Conservation (phyloP, 2,888 invertebrate genomes). For the Dione vanillae region DNA sequence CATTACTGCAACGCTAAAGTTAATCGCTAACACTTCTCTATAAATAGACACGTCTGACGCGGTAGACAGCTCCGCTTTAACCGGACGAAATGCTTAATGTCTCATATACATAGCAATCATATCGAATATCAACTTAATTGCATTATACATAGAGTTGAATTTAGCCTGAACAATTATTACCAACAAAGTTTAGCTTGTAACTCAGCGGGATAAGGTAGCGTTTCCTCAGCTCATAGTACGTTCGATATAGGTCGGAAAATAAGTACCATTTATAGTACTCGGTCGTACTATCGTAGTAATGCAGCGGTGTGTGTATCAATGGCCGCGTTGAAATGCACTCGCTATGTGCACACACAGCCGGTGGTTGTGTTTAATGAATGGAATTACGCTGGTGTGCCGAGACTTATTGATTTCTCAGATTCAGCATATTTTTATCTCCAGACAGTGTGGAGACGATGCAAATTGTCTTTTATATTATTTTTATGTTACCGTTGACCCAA, state of each 20-base stretch:
- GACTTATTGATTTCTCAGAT: constrained; percentile 66
- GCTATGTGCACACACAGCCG: constrained; percentile 45
- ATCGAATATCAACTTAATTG: constrained; percentile 51
- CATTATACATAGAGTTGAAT: constrained; percentile 46
- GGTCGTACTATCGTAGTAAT: constrained; percentile 77
- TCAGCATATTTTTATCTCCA: constrained; percentile 48
- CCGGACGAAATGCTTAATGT: constrained; percentile 52
- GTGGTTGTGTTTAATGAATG: constrained; percentile 71
- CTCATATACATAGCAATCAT: constrained; percentile 44
- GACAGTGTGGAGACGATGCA: constrained; percentile 39
- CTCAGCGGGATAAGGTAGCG: constrained; percentile 50
- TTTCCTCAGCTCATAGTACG: constrained; percentile 50
- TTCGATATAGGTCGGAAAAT: constrained; percentile 74
- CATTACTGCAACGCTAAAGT: constrained; percentile 50
- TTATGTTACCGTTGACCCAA: not conserved
- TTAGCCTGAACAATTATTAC: constrained; percentile 31
- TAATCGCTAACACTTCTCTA: constrained; percentile 69
- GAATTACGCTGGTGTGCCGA: constrained; percentile 62
- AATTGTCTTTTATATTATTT: constrained; percentile 22
- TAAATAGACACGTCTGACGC: constrained; percentile 78
- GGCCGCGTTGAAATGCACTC: constrained; percentile 57
- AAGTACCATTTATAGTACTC: constrained; percentile 79
- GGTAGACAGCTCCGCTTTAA: constrained; percentile 68
- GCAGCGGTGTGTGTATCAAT: constrained; percentile 59
- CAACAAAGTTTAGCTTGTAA: constrained; percentile 42